Base-by-base conservation (phyloP, 2,113 vertebrate genomes). In the Paramormyrops kingsleyae region DNA sequence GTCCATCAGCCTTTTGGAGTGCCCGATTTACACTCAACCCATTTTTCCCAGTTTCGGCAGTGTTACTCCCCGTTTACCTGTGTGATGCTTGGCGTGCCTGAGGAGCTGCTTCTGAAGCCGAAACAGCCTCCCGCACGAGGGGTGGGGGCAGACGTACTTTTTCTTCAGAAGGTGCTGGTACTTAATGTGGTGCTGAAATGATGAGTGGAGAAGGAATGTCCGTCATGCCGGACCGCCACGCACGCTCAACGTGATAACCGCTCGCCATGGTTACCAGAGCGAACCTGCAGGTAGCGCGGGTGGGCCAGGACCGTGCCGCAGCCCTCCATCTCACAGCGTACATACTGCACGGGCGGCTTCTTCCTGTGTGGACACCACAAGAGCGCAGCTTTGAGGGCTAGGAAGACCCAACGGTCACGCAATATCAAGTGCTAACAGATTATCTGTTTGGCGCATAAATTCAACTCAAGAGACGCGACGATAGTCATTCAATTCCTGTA, bases 131-230 rank as follows among this genome's bases (percentile, higher is more conserved):
- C 98, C 98, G 10, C 98, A 99, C 42, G 98, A 97, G 24, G 98
- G 98, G 90, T 99, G 98, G 88, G 98, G 98, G 93, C 98, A 99
- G 7, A 99, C 98, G 0, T 99, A 99, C 91, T 99, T 99, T 94
- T 99, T 99, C 96, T 99, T 99, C 93, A 99, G 96, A 93, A 99
- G 94, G 95, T 99, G 98, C 94, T 99, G 98, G 92, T 99, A 99
- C 93, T 99, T 99, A 92, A 99, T 99, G 92, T 99, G 98, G 93
- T 99, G 98, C 98, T 99, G 92, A 27, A 89, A 94, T 44, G 92
- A 49, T 35, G 90, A 88, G 91, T n/a, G 0, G 4, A 15, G 83
- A 5, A 86, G 50, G 1, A 17, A 39, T 74, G 83, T 59, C 8
- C 3, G 24, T 8, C 52, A 44, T 53, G n/a, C 0, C 5, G 21